phyloP scores from a whole-genome alignment of 2,113 vertebrate genomes.

The Hemichromis elongatus region DNA sequence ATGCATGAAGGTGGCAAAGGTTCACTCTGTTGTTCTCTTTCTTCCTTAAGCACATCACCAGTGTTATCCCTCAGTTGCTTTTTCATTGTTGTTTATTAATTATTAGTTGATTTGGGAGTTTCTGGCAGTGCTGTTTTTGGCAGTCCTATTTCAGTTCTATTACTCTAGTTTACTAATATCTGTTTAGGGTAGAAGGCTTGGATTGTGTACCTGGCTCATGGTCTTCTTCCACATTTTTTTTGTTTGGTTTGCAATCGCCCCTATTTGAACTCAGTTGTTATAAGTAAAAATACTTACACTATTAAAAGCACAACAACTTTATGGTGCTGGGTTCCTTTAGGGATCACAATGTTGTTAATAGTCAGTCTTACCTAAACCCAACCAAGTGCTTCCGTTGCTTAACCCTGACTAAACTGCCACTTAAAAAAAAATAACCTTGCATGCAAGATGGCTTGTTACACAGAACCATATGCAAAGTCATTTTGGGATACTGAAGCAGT shows the following conservation, averaged over 20 bases:
- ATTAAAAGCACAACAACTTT: neutral
- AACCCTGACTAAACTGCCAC: neutral
- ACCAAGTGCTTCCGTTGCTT: neutral
- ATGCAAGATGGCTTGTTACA: neutral
- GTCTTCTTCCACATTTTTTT: neutral
- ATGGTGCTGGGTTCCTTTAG: too few relatives aligned
- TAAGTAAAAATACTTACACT: neutral
- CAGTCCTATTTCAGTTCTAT: neutral
- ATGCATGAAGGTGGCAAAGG: neutral
- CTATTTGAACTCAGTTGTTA: neutral
- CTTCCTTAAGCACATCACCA: neutral
- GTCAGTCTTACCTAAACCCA: neutral
- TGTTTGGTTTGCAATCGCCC: neutral
- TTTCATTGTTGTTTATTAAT: neutral
- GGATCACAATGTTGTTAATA: neutral
- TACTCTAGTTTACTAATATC: neutral
- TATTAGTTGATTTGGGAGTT: neutral
- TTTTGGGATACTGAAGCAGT: neutral
- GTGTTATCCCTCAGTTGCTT: neutral
- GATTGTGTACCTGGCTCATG: neutral
- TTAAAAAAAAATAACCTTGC: neutral
- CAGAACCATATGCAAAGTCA: neutral
- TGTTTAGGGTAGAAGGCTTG: neutral
- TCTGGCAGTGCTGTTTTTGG: neutral
- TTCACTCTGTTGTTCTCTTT: neutral